Evolutionary conservation across 2,113 vertebrate genomes (phyloP).

Genomic region (Nanorana parkeri): DNA sequence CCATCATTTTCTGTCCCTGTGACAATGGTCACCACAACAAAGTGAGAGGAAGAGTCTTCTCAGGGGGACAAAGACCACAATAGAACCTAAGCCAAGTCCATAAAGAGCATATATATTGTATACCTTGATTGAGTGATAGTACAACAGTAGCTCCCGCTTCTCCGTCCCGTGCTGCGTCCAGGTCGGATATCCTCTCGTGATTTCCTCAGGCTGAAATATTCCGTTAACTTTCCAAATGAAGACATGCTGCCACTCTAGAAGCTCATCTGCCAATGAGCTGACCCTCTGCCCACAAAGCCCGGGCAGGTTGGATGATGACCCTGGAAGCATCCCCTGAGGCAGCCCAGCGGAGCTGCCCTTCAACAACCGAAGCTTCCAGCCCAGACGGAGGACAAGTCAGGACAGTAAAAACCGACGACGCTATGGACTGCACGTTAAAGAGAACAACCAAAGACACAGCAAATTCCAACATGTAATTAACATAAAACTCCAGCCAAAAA

Average conservation of each 20-base stretch:
- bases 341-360: neutral
- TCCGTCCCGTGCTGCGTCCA: constrained; percentile 71
- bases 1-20: no score
- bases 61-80: no score
- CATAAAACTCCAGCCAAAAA: neutral
- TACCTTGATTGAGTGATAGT: constrained; percentile 89
- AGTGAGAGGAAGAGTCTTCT: no score
- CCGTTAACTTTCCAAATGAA: constrained; percentile 91
- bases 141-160: constrained; percentile 88
- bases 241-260: constrained; percentile 72
- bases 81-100: neutral
- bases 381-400: neutral
- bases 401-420: neutral
- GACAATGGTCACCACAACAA: no score
- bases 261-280: constrained; percentile 2
- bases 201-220: constrained; percentile 89
- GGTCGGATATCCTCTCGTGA: constrained; percentile 85
- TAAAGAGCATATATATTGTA: neutral
- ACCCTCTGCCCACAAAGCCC: constrained; percentile 26
- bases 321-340: constrained; percentile 37
- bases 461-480: neutral
- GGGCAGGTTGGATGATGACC: constrained; percentile 30
- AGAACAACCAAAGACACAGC: neutral
- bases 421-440: constrained; percentile 30
- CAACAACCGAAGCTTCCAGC: neutral